A percentile compares a stretch with the other conserved stretches of the same genome.
Conservation (phyloP, 2,888 invertebrate genomes). For the Troides helena region DNA sequence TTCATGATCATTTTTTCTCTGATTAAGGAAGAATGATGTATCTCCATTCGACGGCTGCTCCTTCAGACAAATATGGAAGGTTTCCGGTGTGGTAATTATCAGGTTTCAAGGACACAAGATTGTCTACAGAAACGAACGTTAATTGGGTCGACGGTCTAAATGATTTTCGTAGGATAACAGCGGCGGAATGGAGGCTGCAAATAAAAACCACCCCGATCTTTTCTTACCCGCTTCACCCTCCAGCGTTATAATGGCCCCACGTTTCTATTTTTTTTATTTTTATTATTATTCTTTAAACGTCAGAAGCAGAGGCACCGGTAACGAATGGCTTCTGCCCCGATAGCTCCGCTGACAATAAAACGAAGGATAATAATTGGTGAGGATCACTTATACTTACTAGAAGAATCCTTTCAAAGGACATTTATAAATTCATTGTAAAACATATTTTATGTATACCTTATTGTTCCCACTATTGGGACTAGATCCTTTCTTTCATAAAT, state of each 20-base stretch:
- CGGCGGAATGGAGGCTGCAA: not conserved
- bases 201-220: constrained; percentile 6
- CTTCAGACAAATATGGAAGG: too few relatives aligned
- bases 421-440: too few relatives aligned
- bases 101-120: too few relatives aligned
- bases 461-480: too few relatives aligned
- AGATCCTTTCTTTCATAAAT: too few relatives aligned
- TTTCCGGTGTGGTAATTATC: too few relatives aligned
- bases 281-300: constrained; percentile 23
- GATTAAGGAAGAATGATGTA: too few relatives aligned
- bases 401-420: too few relatives aligned
- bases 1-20: too few relatives aligned
- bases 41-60: too few relatives aligned
- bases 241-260: constrained; percentile 14
- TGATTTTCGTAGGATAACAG: not conserved
- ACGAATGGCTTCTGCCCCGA: constrained; percentile 3
- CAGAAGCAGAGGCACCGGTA: constrained; percentile 8
- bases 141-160: not conserved
- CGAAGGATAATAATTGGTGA: not conserved
- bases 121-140: not conserved
- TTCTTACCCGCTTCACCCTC: constrained; percentile 5
- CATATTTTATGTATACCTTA: too few relatives aligned
- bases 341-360: constrained; percentile 9
- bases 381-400: too few relatives aligned
- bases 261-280: constrained; percentile 16